These are phyloP conservation scores for Lepidostoma basale DNA, from an alignment of 1,140 invertebrate species.

Conservation along the genomic window DNA sequence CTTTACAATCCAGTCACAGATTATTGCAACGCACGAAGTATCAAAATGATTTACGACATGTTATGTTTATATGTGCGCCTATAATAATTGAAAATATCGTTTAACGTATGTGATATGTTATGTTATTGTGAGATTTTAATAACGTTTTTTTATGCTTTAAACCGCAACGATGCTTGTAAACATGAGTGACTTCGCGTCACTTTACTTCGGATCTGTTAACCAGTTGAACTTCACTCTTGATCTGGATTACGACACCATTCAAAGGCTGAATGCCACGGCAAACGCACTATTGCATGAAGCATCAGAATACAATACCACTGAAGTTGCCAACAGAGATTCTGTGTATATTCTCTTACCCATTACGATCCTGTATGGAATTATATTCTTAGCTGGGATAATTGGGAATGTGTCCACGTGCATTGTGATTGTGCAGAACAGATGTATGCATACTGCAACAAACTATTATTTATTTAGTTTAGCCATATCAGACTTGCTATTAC, in stretches of 20 bases:
- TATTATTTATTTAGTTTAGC: slow-evolving; percentile 88
- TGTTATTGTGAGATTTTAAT: no score
- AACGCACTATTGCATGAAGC: slow-evolving; percentile 33
- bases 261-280: slow-evolving; percentile 26
- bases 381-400: slow-evolving; percentile 80
- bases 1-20: background rate
- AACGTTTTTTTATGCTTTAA: no score
- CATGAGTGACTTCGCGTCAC: slow-evolving; percentile 32
- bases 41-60: background rate
- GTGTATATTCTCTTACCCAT: slow-evolving; percentile 66
- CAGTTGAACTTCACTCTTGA: slow-evolving; percentile 24
- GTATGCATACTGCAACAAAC: slow-evolving; percentile 85
- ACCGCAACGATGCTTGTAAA: slow-evolving; percentile 16
- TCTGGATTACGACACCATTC: slow-evolving; percentile 31
- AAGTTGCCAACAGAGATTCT: slow-evolving; percentile 54
- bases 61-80: no score
- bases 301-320: slow-evolving; percentile 47
- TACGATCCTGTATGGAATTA: slow-evolving; percentile 74
- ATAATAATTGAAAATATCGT: no score
- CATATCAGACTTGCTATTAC: slow-evolving; percentile 83
- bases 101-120: no score
- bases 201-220: slow-evolving; percentile 32
- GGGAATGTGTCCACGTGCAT: slow-evolving; percentile 87
- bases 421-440: slow-evolving; percentile 80
- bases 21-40: background rate